Percentiles rank a stretch among this genome's conserved stretches.
phyloP scores from a whole-genome alignment of 2,888 invertebrate species.

The Sesamia inferens region DNA sequence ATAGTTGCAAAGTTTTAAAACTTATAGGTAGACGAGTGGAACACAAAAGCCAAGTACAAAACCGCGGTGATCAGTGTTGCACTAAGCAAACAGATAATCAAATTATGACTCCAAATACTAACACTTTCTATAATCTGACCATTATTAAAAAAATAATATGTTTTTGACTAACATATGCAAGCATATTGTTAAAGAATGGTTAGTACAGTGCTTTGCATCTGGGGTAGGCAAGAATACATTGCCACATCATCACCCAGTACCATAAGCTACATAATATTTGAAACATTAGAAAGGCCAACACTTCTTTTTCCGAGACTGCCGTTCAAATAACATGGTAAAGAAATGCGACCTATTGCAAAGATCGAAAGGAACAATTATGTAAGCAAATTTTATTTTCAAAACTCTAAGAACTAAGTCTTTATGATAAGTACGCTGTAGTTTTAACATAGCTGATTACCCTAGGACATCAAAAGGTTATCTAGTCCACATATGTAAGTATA shows the following conservation, averaged over 20 bases:
- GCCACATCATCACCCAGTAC: background rate
- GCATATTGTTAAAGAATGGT: background rate
- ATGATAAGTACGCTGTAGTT: background rate
- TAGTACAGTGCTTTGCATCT: too few species aligned
- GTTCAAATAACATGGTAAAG: background rate
- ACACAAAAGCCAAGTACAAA: background rate
- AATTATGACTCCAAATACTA: background rate
- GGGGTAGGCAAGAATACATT: background rate
- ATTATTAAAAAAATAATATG: background rate
- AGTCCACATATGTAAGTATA: constrained; percentile 74
- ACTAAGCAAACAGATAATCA: background rate
- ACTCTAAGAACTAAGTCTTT: background rate
- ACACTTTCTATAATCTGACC: background rate
- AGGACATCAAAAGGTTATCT: constrained; percentile 65
- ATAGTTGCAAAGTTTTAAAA: background rate
- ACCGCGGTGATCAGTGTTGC: background rate
- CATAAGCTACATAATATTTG: background rate
- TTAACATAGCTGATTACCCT: constrained; percentile 37
- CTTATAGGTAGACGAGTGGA: background rate
- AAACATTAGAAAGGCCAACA: background rate
- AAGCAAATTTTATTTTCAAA: background rate
- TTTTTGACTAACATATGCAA: background rate
- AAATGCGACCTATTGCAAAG: constrained; percentile 11
- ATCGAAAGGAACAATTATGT: background rate
- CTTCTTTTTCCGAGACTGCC: background rate